Conservation (phyloP, 2,113 vertebrate genomes). For the Ictalurus furcatus region DNA sequence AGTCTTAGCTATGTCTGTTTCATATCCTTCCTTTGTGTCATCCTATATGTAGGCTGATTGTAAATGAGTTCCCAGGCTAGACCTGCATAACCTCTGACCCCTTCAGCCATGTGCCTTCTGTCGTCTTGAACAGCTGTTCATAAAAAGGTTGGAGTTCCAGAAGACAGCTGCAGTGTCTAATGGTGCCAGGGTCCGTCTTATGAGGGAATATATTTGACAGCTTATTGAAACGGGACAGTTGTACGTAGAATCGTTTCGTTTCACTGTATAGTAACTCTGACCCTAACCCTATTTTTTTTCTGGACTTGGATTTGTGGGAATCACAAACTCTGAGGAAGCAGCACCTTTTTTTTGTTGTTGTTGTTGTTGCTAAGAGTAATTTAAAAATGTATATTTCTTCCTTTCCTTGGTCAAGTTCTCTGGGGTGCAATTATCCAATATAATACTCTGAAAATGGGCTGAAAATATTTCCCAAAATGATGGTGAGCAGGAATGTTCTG, state of each 20-base stretch:
- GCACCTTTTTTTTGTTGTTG: neutral
- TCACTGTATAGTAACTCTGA: neutral
- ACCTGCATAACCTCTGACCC: slow-evolving; percentile 30
- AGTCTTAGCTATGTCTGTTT: neutral
- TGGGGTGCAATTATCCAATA: slow-evolving; percentile 24
- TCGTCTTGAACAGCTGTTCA: slow-evolving; percentile 19
- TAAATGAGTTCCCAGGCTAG: slow-evolving; percentile 10
- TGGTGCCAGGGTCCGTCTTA: slow-evolving; percentile 20
- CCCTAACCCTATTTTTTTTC: neutral
- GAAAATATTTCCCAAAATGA: slow-evolving; percentile 51
- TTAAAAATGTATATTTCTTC: neutral
- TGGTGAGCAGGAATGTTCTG: slow-evolving; percentile 55
- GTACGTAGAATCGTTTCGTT: neutral
- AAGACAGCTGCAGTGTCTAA: slow-evolving; percentile 32
- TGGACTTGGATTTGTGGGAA: neutral
- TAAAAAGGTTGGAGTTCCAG: slow-evolving; percentile 11
- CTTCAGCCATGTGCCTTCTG: slow-evolving; percentile 30
- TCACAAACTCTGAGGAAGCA: neutral
- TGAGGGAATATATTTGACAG: slow-evolving; percentile 4
- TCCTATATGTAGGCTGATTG: neutral
- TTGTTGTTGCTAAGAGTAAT: neutral
- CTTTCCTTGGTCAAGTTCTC: slow-evolving; percentile 7
- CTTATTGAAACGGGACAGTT: slow-evolving; percentile 30
- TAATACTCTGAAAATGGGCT: slow-evolving; percentile 44
- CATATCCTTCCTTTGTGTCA: slow-evolving; percentile 6